Percentiles rank a stretch among this genome's conserved stretches.
Conservation (phyloP, 2,113 vertebrate species). For the Microtus oregoni region DNA sequence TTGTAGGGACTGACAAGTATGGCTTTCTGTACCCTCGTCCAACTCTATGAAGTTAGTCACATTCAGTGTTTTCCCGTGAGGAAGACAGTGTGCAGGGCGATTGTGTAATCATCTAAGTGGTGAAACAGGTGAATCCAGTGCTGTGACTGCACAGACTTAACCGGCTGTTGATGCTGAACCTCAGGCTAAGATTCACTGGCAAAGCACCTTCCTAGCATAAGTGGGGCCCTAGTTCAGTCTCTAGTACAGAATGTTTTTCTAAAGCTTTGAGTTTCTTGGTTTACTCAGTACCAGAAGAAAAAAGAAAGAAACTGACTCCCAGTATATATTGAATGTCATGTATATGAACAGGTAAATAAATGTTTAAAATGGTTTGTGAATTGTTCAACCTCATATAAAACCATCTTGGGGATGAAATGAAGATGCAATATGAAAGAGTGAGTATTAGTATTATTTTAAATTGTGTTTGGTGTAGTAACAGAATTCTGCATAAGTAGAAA, state of each 20-base stretch:
- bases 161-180: not conserved
- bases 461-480: conserved; percentile 21
- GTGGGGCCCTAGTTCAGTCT: not conserved
- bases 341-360: not conserved
- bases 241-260: not conserved
- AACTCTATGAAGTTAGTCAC: not conserved
- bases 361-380: conserved; percentile 22
- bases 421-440: conserved; percentile 6
- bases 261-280: not conserved
- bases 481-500: conserved; percentile 4
- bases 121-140: not conserved
- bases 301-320: not conserved
- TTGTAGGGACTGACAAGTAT: not conserved
- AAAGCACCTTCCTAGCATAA: not conserved
- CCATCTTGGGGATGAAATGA: conserved; percentile 24
- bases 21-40: not conserved
- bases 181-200: not conserved
- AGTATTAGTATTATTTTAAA: conserved; percentile 34
- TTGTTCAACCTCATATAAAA: conserved; percentile 33
- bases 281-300: not conserved
- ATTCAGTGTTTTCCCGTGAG: not conserved
- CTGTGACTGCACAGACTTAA: not conserved
- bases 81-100: not conserved
- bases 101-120: not conserved
- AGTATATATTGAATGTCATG: not conserved